Conservation (phyloP, 2,888 invertebrate genomes). For the Exephanes ischioxanthus region DNA sequence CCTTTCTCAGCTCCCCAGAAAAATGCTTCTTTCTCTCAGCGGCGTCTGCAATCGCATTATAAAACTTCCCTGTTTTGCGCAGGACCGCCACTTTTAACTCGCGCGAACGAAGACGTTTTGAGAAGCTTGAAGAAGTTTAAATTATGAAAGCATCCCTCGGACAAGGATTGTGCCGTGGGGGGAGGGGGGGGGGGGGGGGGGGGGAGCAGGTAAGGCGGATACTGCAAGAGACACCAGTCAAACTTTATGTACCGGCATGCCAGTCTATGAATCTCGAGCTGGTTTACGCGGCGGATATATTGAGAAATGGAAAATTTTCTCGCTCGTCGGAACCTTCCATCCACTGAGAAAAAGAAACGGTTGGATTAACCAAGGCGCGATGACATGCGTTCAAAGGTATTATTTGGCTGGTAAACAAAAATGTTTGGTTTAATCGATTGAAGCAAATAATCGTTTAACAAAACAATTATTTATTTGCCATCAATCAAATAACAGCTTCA, state of each 20-base stretch:
- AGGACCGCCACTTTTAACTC: constrained; percentile 5
- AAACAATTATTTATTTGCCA: too few species aligned
- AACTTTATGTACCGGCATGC: background rate
- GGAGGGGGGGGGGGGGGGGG: background rate
- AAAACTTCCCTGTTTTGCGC: constrained; percentile 22
- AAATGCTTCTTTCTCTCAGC: background rate
- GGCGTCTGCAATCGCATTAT: constrained; percentile 28
- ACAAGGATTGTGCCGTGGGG: background rate
- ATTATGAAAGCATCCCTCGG: constrained; percentile 9
- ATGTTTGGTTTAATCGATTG: too few species aligned
- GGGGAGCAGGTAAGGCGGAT: background rate
- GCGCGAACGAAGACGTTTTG: background rate
- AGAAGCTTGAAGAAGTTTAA: constrained; percentile 6
- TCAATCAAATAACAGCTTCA: too few species aligned
- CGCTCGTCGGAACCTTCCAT: background rate
- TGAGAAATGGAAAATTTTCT: background rate
- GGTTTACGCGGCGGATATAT: background rate
- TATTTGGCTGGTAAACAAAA: too few species aligned
- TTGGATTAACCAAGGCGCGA: too few species aligned
- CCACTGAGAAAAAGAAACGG: too few species aligned
- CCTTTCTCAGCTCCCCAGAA: background rate
- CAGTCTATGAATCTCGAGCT: background rate
- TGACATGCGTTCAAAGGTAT: too few species aligned
- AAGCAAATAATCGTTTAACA: too few species aligned
- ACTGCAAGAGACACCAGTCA: background rate